These are phyloP conservation scores for Myxocyprinus asiaticus DNA, from an alignment of 2,113 vertebrate genomes.

Conservation along the genomic window DNA sequence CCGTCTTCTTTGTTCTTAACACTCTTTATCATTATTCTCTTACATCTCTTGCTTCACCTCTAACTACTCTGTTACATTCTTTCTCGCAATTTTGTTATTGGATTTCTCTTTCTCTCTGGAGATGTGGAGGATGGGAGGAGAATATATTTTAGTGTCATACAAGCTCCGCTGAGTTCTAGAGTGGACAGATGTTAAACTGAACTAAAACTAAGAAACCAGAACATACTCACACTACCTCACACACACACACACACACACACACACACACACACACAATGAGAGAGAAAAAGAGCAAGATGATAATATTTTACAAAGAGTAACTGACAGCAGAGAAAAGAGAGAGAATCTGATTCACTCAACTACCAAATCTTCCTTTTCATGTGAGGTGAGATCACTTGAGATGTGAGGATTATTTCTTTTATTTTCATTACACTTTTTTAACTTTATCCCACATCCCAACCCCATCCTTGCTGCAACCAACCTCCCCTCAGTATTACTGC, in stretches of 20 bases:
- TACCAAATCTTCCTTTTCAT: neutral
- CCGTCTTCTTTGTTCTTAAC: too few species aligned
- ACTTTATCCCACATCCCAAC: neutral
- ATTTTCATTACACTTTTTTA: neutral
- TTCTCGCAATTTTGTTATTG: neutral
- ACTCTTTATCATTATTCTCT: neutral
- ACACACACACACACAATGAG: neutral
- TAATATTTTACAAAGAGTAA: neutral
- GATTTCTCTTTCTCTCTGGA: conserved; percentile 23
- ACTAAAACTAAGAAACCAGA: neutral
- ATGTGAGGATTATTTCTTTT: neutral
- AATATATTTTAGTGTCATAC: conserved; percentile 19
- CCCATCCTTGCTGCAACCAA: neutral
- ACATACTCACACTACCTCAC: too few species aligned
- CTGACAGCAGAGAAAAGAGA: too few species aligned
- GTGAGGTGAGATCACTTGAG: neutral
- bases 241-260: conserved; percentile 17
- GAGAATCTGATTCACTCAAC: too few species aligned
- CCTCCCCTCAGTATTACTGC: neutral
- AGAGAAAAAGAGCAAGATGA: neutral
- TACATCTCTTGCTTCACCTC: neutral
- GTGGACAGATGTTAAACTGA: conserved; percentile 19
- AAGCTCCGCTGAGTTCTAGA: conserved; percentile 24
- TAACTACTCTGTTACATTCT: neutral
- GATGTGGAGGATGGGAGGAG: conserved; percentile 2